Evolutionary conservation across 2,888 invertebrate genomes (phyloP).

Genomic region (Melinopterus prodromus): DNA sequence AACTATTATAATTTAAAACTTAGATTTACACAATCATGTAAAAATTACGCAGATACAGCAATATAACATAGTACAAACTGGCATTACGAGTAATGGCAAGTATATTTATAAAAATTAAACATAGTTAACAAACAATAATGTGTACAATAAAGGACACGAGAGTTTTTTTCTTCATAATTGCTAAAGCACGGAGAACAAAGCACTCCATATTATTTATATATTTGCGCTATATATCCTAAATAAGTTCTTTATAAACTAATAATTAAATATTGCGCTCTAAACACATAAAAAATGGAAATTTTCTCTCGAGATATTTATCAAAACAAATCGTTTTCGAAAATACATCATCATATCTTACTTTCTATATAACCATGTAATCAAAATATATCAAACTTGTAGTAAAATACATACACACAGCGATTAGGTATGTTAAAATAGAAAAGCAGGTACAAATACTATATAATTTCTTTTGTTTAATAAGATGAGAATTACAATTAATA

Average conservation of each 20-base stretch:
- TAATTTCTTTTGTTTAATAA: constrained; percentile 34
- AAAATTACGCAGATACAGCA: constrained; percentile 33
- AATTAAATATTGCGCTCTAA: constrained; percentile 13
- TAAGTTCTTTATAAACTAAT: constrained; percentile 11
- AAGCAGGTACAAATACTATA: constrained; percentile 49
- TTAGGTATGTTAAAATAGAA: constrained; percentile 40
- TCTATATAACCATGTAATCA: constrained; percentile 32
- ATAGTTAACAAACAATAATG: constrained; percentile 37
- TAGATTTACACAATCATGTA: constrained; percentile 29
- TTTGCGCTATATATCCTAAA: no score
- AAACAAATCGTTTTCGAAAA: constrained; percentile 31
- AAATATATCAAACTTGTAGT: constrained; percentile 37
- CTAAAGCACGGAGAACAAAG: constrained; percentile 26
- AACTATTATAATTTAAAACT: constrained; percentile 39
- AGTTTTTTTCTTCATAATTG: constrained; percentile 16
- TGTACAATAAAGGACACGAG: not conserved
- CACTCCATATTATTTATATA: no score
- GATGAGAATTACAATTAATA: constrained; percentile 43
- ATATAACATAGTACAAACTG: constrained; percentile 45
- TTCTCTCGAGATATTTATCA: constrained; percentile 26
- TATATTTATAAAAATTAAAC: constrained; percentile 36
- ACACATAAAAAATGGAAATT: constrained; percentile 23
- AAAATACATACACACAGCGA: constrained; percentile 32
- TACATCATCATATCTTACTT: constrained; percentile 27
- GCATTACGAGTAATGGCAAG: constrained; percentile 50